These are phyloP conservation scores for Epizoanthus stellaris DNA, from an alignment of 92 coral and sea anemone species.

Conservation along the genomic window DNA sequence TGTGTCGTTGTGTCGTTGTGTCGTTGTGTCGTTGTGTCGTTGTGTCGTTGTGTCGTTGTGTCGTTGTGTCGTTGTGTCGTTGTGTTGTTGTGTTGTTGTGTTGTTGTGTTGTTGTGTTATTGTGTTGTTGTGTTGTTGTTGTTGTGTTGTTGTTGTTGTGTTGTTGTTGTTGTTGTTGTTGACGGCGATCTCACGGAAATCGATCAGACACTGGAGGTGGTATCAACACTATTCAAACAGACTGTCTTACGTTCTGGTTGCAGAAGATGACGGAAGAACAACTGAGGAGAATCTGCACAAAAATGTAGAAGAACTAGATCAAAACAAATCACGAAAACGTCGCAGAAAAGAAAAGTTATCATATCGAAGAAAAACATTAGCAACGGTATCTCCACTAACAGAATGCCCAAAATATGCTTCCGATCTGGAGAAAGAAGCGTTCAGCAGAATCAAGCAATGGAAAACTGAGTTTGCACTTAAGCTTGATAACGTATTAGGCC, in stretches of 20 bases:
- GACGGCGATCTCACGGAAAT: too few species aligned
- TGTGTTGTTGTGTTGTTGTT: too few species aligned
- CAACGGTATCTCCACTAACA: constrained; percentile 28
- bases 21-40: too few species aligned
- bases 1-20: too few species aligned
- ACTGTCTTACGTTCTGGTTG: neutral
- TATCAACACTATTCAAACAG: neutral
- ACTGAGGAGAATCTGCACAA: neutral
- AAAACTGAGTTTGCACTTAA: constrained; percentile 58
- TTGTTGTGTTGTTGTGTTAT: too few species aligned
- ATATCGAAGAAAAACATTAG: constrained; percentile 45
- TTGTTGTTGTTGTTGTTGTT: too few species aligned
- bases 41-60: too few species aligned
- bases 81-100: too few species aligned
- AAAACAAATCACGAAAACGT: neutral
- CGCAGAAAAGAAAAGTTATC: neutral
- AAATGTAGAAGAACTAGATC: neutral
- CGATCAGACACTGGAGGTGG: neutral
- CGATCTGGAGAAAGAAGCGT: constrained; percentile 64
- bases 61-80: too few species aligned
- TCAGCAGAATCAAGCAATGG: constrained; percentile 60
- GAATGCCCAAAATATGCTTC: constrained; percentile 66
- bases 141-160: too few species aligned
- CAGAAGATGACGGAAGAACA: neutral
- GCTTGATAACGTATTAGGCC: constrained; percentile 53